Evolutionary conservation across 1,140 invertebrate genomes (phyloP).

Genomic region (Lysiphlebus fabarum): DNA sequence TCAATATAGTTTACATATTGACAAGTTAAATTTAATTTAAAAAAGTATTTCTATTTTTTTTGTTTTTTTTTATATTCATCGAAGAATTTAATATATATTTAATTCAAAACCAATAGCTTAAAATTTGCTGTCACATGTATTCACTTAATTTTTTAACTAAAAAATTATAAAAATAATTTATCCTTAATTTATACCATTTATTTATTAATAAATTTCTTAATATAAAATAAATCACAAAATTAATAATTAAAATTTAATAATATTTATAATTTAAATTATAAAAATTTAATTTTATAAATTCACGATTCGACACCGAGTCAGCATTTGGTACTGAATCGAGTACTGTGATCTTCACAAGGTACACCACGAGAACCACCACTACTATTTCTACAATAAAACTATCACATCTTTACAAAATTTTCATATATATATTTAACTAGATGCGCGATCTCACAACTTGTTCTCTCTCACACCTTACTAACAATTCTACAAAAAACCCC

Average conservation of each 20-base stretch:
- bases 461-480: background rate
- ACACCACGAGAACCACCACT: conserved; percentile 19
- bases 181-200: no score
- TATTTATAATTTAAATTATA: no score
- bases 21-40: no score
- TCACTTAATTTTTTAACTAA: no score
- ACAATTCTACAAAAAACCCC: conserved; percentile 3
- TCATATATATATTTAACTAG: background rate
- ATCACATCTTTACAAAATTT: background rate
- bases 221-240: background rate
- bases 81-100: no score
- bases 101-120: no score
- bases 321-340: conserved; percentile 20
- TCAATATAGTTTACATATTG: no score
- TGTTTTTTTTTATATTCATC: no score
- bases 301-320: conserved; percentile 18
- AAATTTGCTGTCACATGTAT: no score
- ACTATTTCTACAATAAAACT: conserved; percentile 19
- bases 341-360: conserved; percentile 10
- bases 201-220: no score
- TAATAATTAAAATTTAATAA: background rate
- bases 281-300: no score
- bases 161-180: background rate
- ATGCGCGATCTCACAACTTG: background rate
- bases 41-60: no score